These are phyloP conservation scores for Heliothis virescens DNA, from an alignment of 1,140 invertebrate genomes.

Conservation along the genomic window DNA sequence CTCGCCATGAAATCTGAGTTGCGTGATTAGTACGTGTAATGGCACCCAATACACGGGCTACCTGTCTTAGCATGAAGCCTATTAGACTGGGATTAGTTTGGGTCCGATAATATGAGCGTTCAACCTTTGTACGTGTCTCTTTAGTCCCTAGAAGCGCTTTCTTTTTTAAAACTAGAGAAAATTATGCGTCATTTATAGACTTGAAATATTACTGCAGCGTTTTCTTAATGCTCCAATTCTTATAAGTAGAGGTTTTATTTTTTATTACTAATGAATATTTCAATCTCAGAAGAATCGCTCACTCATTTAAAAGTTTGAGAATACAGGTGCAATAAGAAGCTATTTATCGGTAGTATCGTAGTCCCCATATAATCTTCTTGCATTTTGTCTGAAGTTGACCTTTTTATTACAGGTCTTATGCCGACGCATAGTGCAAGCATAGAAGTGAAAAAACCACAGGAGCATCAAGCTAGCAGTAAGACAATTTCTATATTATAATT, in stretches of 20 bases:
- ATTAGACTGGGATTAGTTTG: conserved; percentile 7
- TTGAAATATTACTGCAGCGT: no score
- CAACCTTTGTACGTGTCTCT: conserved; percentile 10
- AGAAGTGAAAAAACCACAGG: conserved; percentile 71
- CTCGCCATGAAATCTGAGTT: conserved; percentile 7
- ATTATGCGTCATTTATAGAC: no score
- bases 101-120: conserved; percentile 18
- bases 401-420: conserved; percentile 68
- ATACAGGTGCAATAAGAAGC: no score
- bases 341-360: no score
- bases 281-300: no score
- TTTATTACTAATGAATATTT: no score
- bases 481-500: neutral
- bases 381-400: no score
- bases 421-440: conserved; percentile 71
- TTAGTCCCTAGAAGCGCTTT: neutral
- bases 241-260: no score
- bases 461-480: conserved; percentile 70
- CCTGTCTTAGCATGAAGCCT: neutral
- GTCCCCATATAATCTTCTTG: no score
- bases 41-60: conserved; percentile 1
- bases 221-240: no score
- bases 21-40: conserved; percentile 36
- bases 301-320: no score
- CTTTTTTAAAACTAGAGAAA: neutral